Evolutionary conservation across 2,797 vertebrate species (phyloP), one percentile per base, ranked within the genome.

Genomic region (Sebastes itinus): DNA sequence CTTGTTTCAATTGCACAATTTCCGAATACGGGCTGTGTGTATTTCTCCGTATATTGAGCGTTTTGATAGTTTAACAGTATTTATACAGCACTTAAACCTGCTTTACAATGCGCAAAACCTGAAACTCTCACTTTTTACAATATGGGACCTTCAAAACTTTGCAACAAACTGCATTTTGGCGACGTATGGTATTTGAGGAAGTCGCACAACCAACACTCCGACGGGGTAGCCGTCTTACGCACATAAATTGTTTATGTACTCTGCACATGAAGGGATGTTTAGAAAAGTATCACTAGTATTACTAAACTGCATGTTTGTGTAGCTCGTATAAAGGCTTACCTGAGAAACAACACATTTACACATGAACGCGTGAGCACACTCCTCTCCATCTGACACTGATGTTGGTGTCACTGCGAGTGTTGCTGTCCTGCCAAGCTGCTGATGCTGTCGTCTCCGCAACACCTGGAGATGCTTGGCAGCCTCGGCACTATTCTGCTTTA

Each of bases 391-490:
- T 58, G 74, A 80, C 78, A 70, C 59, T 38, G 38, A 32, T 60
- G 76, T 14, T 38, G 58, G 32, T 52, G 62, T 77, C 78, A 28
- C 46, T 46, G 81, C 13, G 68, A 65, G 42, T 30, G 60, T 56
- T 67, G 60, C 46, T 72, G 25, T 71, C 10, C 32, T 80, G 82
- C 84, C 83, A 85, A 80, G 32, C 62, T 38, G 72, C 76, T 20
- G 56, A 38, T 22, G 25, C 69, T 54, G 32, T 58, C 8, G 9
- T 72, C 75, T 65, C 59, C 22, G 14, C 58, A 65, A 64, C 85
- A 84, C 84, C 83, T 83, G 87, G 69, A 84, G 16, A 64, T 1
- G 38, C 13, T 78, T 83, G 82, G 85, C 89, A 87, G 56, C 65
- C 46, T 49, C 18, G 3, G 7, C 46, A 49, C 46, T 49, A 49